Percentiles rank a stretch among this genome's conserved stretches.
Conservation (phyloP, 1,140 invertebrate genomes). For the Agrilus planipennis region DNA sequence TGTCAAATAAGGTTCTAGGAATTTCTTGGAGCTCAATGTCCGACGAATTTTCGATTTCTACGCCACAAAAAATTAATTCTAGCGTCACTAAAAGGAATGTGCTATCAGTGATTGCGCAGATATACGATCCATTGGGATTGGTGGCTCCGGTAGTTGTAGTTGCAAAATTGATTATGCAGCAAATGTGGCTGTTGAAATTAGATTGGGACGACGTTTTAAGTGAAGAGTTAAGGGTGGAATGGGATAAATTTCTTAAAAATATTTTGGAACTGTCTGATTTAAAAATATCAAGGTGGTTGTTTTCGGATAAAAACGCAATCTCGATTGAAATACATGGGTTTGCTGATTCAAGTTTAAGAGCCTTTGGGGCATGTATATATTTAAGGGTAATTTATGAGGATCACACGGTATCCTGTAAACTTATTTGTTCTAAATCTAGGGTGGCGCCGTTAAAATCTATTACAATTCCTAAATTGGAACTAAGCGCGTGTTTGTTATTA, state of each 20-base stretch:
- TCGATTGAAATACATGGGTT: constrained; percentile 24
- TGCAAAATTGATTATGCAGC: too few relatives aligned
- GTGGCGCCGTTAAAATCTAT: constrained; percentile 1
- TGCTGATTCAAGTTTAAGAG: constrained; percentile 14
- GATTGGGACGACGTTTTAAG: constrained; percentile 14
- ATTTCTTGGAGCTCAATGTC: too few relatives aligned
- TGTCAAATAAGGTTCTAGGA: too few relatives aligned
- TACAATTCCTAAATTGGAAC: constrained; percentile 18
- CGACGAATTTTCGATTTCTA: too few relatives aligned
- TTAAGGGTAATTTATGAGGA: background rate
- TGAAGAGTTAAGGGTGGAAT: constrained; percentile 4
- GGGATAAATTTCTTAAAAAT: constrained; percentile 6
- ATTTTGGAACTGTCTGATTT: background rate
- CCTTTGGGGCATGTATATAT: constrained; percentile 2
- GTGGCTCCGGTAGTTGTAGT: too few relatives aligned
- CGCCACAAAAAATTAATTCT: too few relatives aligned
- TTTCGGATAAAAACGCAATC: background rate
- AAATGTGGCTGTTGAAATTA: too few relatives aligned
- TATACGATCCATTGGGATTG: too few relatives aligned
- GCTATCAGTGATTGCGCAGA: too few relatives aligned
- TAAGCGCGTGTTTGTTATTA: constrained; percentile 9
- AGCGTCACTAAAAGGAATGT: too few relatives aligned
- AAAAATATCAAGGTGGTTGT: constrained; percentile 4
- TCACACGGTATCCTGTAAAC: background rate
- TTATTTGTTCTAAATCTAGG: constrained; percentile 4